Base-by-base conservation (phyloP, 2,888 invertebrate genomes). In the Ichneumoninae sp. region DNA sequence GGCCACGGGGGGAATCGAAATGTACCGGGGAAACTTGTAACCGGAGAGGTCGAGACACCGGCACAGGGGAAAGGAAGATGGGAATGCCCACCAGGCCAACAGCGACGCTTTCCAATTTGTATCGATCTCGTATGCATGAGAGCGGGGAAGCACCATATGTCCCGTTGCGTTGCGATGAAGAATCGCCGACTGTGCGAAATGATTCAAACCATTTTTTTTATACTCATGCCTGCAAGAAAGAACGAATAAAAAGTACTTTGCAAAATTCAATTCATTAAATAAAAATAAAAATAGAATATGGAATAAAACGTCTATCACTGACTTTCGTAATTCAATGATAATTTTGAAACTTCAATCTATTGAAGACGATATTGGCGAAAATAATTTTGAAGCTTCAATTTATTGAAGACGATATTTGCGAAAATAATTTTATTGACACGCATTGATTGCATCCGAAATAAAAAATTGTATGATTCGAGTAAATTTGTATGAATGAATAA, bases 91-190 rank as follows among this genome's bases (percentile, higher is more conserved):
- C 60, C 52, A 19, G 52, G 26, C 69, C 60, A 44, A 57, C 72
- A 76, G 72, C 74, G 78, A 79, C 22, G 47, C 71, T 68, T 83
- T 80, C 80, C 80, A 83, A 83, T 87, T 83, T 85, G 85, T 86
- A 87, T 88, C 86, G 87, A 88, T 87, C 88, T 86, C 80, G 83
- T 88, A 88, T 87, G 87, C 87, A 87, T 88, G 86, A 86, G 86
- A 86, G 87, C 75, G 82, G 85, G 79, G 86, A 85, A 87, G 79
- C 85, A 80, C 87, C 88, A 82, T 86, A 85, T 83, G 86, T 86
- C 86, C 82, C 80, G 47, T 72, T 84, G 80, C 80, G 68, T 77
- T 77, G 60, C 80, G n/a, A 80, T 70, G 66, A 62, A 78, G 72
- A 81, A 81, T 78, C 70, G 65, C 74, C 65, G 52, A 54, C 33